These are phyloP conservation scores for Archaeoteleia sp. DNA, from an alignment of 2,888 invertebrate genomes.

Conservation along the genomic window DNA sequence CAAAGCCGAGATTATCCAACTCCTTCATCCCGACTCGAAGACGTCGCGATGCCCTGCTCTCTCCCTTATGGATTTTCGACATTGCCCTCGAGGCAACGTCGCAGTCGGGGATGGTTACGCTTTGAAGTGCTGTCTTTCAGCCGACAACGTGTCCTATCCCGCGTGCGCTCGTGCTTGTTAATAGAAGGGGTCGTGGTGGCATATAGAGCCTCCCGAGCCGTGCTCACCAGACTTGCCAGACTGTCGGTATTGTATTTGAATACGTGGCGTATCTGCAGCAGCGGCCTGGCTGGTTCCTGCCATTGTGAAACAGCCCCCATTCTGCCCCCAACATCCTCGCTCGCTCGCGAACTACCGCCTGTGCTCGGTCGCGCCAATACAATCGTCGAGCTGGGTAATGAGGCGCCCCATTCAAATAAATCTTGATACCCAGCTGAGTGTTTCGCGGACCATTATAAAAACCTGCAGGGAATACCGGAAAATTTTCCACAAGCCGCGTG, in stretches of 20 bases:
- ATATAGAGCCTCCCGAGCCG: constrained; percentile 31
- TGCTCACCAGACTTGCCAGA: constrained; percentile 62
- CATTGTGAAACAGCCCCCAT: constrained; percentile 48
- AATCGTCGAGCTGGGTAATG: constrained; percentile 72
- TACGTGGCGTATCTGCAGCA: constrained; percentile 71
- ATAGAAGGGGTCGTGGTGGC: constrained; percentile 66
- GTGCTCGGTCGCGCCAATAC: constrained; percentile 64
- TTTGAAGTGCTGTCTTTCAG: constrained; percentile 57
- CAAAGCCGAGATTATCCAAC: constrained; percentile 69
- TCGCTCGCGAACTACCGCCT: constrained; percentile 45
- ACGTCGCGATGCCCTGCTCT: constrained; percentile 40
- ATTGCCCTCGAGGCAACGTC: constrained; percentile 50
- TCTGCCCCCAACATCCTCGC: constrained; percentile 51
- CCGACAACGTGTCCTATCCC: constrained; percentile 55
- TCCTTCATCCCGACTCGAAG: constrained; percentile 59
- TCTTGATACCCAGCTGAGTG: constrained; percentile 70
- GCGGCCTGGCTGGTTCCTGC: constrained; percentile 46
- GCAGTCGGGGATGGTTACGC: constrained; percentile 54
- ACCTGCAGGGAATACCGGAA: constrained; percentile 43
- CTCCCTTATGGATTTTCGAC: constrained; percentile 53
- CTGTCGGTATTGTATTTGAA: constrained; percentile 71
- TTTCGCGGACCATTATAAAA: constrained; percentile 69
- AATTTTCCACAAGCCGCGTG: constrained; percentile 34
- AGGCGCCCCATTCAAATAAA: constrained; percentile 74
- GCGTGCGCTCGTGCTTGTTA: constrained; percentile 69